phyloP scores from a whole-genome alignment of 2,888 invertebrate genomes.

The Drosophila subquinaria region DNA sequence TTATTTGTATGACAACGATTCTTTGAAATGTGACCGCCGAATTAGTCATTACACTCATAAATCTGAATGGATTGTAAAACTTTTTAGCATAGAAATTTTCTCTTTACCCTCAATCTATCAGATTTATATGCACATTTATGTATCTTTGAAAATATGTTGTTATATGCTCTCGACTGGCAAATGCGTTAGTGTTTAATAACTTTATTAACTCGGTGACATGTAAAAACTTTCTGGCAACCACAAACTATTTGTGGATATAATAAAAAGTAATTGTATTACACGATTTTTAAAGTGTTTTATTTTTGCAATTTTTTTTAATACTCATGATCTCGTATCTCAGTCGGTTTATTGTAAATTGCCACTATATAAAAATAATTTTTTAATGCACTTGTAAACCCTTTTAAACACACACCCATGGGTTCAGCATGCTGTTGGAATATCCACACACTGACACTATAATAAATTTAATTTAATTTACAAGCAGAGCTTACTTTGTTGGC shows the following conservation, averaged over 20 bases:
- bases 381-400: constrained; percentile 56
- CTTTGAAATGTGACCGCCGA: constrained; percentile 53
- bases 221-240: constrained; percentile 19
- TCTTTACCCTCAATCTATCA: background rate
- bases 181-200: constrained; percentile 16
- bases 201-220: constrained; percentile 16
- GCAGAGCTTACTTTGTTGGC: constrained; percentile 62
- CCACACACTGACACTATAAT: constrained; percentile 50
- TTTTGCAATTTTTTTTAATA: constrained; percentile 1
- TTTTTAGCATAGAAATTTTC: constrained; percentile 41
- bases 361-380: constrained; percentile 59
- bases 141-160: constrained; percentile 8
- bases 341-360: constrained; percentile 58
- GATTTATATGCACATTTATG: background rate
- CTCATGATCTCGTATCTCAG: constrained; percentile 3
- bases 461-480: constrained; percentile 78
- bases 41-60: constrained; percentile 47
- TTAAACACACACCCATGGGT: constrained; percentile 35
- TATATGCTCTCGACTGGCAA: constrained; percentile 8
- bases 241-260: constrained; percentile 19
- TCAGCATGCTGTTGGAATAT: constrained; percentile 23
- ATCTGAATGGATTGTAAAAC: constrained; percentile 34
- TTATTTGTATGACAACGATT: constrained; percentile 27
- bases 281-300: constrained; percentile 18
- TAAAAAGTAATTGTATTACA: constrained; percentile 27